Evolutionary conservation across 2,113 vertebrate genomes (phyloP), one percentile per base, ranked within the genome.

Genomic region (Chaetorhynchus papuensis): DNA sequence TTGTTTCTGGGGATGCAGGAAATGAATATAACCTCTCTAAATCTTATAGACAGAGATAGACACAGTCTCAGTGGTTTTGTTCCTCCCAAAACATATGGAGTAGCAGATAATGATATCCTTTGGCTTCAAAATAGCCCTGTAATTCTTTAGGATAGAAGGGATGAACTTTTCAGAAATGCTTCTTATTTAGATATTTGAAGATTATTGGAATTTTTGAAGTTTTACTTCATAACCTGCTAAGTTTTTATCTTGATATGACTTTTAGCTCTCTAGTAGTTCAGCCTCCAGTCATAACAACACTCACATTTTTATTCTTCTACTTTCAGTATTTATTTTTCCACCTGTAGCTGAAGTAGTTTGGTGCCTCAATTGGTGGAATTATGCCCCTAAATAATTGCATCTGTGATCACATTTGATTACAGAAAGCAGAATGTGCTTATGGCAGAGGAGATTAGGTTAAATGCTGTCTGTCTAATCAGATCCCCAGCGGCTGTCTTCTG

Each of bases 351-450:
- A 71, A 95, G 24, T 70, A 60, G 44, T 83, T 92, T 63, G 68
- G 42, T 86, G 72, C 75, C 71, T 80, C 76, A 96, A 88, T 75
- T 86, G 60, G 82, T 86, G 88, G 88, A 96, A 94, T 96, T 92
- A 89, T 57, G 31, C 41, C 80, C 75, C 76, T 94, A 78, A 92
- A 93, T 88, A 89, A 90, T 78, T 89, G 60, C 71, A 64, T 95
- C 90, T 91, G 64, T 89, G 92, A 92, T 96, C 71, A 89, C 85
- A 75, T 89, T 83, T 95, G 93, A 96, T 95, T 95, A 60, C 85
- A 88, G 79, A 88, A 96, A 83, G 80, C 93, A 81, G 80, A 91
- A 49, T 17, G 31, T 1, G 12, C 90, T 96, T 0, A 0, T 11
- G 8, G 80, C 74, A 90, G 93, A 89, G 74, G 71, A 95, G 93